Percentiles rank a stretch among this genome's conserved stretches.
These are phyloP conservation scores for Sesamia inferens DNA, from an alignment of 2,888 invertebrate species.

Conservation along the genomic window DNA sequence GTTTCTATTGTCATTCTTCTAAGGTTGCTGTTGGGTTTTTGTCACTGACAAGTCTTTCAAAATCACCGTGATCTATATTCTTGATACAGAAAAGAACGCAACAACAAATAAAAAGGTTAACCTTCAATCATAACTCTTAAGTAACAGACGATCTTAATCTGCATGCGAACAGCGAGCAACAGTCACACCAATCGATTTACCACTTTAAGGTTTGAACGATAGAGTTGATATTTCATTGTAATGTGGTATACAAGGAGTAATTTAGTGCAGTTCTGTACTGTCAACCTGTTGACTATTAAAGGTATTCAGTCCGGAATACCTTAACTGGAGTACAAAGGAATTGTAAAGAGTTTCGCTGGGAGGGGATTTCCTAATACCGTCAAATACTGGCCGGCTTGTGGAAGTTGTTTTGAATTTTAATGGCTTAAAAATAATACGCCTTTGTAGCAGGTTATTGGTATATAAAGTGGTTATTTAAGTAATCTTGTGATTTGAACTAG, in stretches of 20 bases:
- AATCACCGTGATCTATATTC: background rate
- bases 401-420: conserved; percentile 24
- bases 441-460: conserved; percentile 8
- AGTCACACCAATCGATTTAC: conserved; percentile 7
- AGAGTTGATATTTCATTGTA: conserved; percentile 37
- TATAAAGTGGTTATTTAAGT: background rate
- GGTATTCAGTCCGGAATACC: conserved; percentile 58
- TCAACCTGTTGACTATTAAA: conserved; percentile 62
- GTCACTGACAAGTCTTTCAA: background rate
- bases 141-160: conserved; percentile 51
- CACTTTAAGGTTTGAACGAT: background rate
- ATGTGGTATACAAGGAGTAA: conserved; percentile 53
- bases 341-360: conserved; percentile 19
- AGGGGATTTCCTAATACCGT: conserved; percentile 38
- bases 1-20: background rate
- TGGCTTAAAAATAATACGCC: background rate
- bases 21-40: background rate
- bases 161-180: conserved; percentile 46
- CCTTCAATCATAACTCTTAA: conserved; percentile 55
- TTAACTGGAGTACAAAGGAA: conserved; percentile 68
- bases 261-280: conserved; percentile 62
- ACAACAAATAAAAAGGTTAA: conserved; percentile 43
- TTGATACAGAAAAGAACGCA: background rate
- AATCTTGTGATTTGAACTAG: background rate
- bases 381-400: background rate